Percentiles rank a stretch among this genome's conserved stretches.
These are phyloP conservation scores for Antrozous pallidus DNA, from an alignment of 2,797 vertebrate species.

Conservation along the genomic window DNA sequence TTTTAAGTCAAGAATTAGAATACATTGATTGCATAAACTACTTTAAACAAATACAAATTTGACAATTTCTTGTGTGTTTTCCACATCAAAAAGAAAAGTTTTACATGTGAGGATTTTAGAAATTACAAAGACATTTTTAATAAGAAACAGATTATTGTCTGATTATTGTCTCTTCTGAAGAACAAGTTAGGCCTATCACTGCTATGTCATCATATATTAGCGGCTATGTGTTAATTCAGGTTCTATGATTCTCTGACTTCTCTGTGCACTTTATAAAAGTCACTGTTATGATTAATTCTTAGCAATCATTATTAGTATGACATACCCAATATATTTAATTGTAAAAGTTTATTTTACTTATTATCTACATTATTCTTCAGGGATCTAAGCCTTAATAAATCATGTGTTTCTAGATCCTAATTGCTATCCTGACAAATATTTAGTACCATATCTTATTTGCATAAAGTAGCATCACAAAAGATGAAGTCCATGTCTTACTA, in stretches of 20 bases:
- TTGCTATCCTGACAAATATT: background rate
- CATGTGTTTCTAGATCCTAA: background rate
- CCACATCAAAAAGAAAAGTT: background rate
- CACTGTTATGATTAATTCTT: background rate
- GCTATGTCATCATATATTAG: background rate
- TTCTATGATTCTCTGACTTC: background rate
- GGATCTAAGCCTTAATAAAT: background rate
- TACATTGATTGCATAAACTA: constrained; percentile 5
- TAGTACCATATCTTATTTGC: background rate
- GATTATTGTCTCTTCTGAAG: background rate
- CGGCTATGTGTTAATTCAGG: background rate
- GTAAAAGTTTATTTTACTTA: background rate
- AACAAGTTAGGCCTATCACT: background rate
- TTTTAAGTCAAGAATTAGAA: background rate
- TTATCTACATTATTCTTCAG: background rate
- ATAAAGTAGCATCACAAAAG: background rate
- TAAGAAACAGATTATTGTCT: background rate
- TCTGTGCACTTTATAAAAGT: background rate
- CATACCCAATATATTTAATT: background rate
- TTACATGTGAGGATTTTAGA: constrained; percentile 7
- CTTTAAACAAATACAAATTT: background rate
- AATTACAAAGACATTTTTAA: background rate
- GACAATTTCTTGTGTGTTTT: background rate
- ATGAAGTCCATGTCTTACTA: background rate
- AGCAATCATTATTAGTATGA: background rate